Base-by-base conservation (phyloP, 2,888 invertebrate genomes). In the Hirtodrosophila trivittata region DNA sequence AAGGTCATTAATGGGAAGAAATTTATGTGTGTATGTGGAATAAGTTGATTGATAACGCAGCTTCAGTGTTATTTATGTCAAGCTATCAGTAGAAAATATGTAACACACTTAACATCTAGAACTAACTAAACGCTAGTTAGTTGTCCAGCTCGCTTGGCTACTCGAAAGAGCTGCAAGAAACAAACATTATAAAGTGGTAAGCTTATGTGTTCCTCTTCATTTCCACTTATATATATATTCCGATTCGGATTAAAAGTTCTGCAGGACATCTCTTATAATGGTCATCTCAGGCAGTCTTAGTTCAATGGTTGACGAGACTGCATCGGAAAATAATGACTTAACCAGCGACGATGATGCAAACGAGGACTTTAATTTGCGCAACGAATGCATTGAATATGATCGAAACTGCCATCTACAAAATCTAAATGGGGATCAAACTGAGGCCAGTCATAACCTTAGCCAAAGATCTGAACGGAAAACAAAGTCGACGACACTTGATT, bases 1-100 rank as follows among this genome's bases (percentile, higher is more conserved):
- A 71, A 62, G 82, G 59, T 71, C 82, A 64, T 77, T 63, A 71
- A 28, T 46, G 59, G 63, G 75, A 60, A 75, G 66, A 81, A 58
- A 74, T 62, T 51, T 49, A 39, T 57, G 54, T 39, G 3, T 13
- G 10, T 33, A 47, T 37, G 41, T 58, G 38, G 28, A 47, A 25
- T 26, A 1, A 37, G 38, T 13, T 37, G 30, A 9, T 30, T 43
- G 65, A 52, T 49, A 58, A 45, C 50, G 2, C 41, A 42, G 41
- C 25, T 56, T 58, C 78, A 35, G n/a, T 41, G 81, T 56, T 45
- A 42, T 66, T 65, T 60, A 43, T 73, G 77, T 76, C 77, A 81
- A 59, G 59, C 16, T 47, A 33, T 26, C 32, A 38, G n/a, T 42
- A 52, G 32, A 41, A 49, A 35, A 50, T 18, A 10, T 3, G 6